Conservation (phyloP, 2,888 invertebrate species). For the Acronicta aceris region DNA sequence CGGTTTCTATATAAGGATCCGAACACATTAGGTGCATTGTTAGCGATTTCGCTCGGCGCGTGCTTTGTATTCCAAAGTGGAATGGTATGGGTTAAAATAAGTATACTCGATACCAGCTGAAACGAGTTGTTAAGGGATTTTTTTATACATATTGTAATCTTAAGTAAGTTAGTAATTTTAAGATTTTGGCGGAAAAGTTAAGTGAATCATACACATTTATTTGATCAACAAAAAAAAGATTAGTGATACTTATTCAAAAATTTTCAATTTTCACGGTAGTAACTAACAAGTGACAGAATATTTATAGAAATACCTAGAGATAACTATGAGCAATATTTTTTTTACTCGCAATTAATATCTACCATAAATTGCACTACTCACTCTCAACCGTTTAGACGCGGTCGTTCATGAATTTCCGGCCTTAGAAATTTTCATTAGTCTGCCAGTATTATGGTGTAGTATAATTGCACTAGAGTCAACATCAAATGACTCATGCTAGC, state of each 20-base stretch:
- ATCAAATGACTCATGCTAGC: constrained; percentile 35
- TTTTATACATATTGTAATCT: no score
- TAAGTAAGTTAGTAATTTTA: no score
- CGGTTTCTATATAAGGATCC: constrained; percentile 24
- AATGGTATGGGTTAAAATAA: constrained; percentile 22
- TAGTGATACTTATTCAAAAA: no score
- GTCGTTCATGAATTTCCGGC: constrained; percentile 2
- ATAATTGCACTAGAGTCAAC: constrained; percentile 26
- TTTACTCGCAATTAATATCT: constrained; percentile 5
- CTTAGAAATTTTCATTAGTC: constrained; percentile 17
- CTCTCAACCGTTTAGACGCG: constrained; percentile 5
- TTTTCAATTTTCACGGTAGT: no score
- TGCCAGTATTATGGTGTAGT: constrained; percentile 8
- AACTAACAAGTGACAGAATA: no score
- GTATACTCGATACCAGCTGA: neutral
- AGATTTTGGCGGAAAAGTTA: no score
- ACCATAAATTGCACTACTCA: constrained; percentile 5
- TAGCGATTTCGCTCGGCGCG: constrained; percentile 20
- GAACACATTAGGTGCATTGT: constrained; percentile 25
- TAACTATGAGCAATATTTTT: neutral
- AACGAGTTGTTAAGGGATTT: neutral
- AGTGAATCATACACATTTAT: no score
- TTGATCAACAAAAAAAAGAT: no score
- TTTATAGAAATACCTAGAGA: no score
- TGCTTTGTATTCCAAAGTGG: constrained; percentile 36